These are phyloP conservation scores for Brachylomia viminalis DNA, from an alignment of 2,888 invertebrate genomes.

Conservation along the genomic window DNA sequence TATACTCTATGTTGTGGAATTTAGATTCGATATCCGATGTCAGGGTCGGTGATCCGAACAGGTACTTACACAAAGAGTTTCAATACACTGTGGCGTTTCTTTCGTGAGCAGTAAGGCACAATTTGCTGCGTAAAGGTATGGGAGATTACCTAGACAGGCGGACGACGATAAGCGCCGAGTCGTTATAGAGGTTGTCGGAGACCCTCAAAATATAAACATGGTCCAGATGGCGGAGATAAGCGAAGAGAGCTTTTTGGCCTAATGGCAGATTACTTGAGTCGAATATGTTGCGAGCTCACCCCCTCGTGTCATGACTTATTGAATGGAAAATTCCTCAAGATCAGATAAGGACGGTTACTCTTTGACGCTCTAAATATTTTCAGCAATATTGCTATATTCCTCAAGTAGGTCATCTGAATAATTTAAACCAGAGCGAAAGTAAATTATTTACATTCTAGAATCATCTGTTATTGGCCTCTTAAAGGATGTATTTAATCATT, in stretches of 20 bases:
- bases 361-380: slow-evolving; percentile 27
- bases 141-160: slow-evolving; percentile 87
- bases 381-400: slow-evolving; percentile 10
- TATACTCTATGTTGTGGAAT: slow-evolving; percentile 70
- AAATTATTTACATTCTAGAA: slow-evolving; percentile 30
- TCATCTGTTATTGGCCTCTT: slow-evolving; percentile 11
- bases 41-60: slow-evolving; percentile 65
- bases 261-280: slow-evolving; percentile 88
- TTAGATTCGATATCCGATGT: slow-evolving; percentile 75
- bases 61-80: slow-evolving; percentile 71
- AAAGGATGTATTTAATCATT: slow-evolving; percentile 35
- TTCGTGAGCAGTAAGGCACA: slow-evolving; percentile 71
- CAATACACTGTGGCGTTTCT: slow-evolving; percentile 73
- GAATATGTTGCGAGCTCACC: slow-evolving; percentile 79
- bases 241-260: slow-evolving; percentile 86
- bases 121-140: slow-evolving; percentile 72
- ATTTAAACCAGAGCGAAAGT: slow-evolving; percentile 9
- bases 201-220: slow-evolving; percentile 90
- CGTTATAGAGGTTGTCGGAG: slow-evolving; percentile 89
- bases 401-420: slow-evolving; percentile 12
- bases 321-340: slow-evolving; percentile 79
- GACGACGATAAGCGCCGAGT: slow-evolving; percentile 86
- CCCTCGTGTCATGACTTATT: slow-evolving; percentile 79
- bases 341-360: slow-evolving; percentile 65
- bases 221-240: slow-evolving; percentile 89